A percentile compares a stretch with the other conserved stretches of the same genome.
These are phyloP conservation scores for Acanthisitta chloris DNA, from an alignment of 2,113 vertebrate genomes.

Conservation along the genomic window DNA sequence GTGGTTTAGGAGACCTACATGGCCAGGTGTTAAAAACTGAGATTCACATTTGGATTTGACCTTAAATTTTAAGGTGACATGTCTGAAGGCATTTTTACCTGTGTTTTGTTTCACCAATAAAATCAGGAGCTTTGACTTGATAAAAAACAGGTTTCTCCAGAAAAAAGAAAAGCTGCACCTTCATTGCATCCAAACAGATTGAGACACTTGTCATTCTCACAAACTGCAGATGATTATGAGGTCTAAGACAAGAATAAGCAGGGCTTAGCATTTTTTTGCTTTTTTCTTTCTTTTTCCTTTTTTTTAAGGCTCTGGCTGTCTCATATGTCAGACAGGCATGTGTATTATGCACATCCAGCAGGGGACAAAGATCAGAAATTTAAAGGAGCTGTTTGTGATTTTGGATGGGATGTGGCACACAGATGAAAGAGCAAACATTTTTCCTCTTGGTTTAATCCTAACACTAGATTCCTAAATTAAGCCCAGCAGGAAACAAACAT, in stretches of 20 bases:
- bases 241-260: slow-evolving; percentile 24
- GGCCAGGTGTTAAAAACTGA: neutral
- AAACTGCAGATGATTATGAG: slow-evolving; percentile 11
- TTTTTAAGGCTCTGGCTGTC: slow-evolving; percentile 37
- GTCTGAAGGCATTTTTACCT: neutral
- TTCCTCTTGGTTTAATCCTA: slow-evolving; percentile 45
- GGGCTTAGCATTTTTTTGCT: neutral
- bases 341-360: slow-evolving; percentile 61
- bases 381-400: slow-evolving; percentile 57
- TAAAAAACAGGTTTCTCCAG: neutral
- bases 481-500: slow-evolving; percentile 62
- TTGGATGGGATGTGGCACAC: slow-evolving; percentile 27
- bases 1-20: neutral
- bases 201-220: slow-evolving; percentile 26
- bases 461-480: slow-evolving; percentile 57
- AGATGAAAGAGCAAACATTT: slow-evolving; percentile 53
- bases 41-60: neutral
- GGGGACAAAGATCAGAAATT: slow-evolving; percentile 65
- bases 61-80: neutral
- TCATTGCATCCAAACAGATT: slow-evolving; percentile 16
- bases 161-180: neutral
- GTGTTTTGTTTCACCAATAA: neutral
- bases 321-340: slow-evolving; percentile 53
- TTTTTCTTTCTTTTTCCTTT: neutral
- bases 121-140: neutral